Conservation (phyloP, 2,113 vertebrate genomes). For the Lonchura striata region DNA sequence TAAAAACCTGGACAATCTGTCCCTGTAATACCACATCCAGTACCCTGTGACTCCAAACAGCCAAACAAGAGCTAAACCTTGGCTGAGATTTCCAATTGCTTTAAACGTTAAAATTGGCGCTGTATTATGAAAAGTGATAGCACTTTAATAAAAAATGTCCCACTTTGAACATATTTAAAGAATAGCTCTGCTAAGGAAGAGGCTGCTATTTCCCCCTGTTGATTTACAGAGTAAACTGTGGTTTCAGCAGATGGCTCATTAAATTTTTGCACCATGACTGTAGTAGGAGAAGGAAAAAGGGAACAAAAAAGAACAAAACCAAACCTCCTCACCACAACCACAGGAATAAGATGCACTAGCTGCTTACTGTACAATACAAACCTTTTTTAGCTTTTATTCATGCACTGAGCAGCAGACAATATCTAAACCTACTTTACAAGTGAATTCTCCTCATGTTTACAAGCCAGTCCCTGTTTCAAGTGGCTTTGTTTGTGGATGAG, state of each 20-base stretch:
- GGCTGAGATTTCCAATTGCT: background rate
- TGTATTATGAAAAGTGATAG: background rate
- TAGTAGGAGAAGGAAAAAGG: background rate
- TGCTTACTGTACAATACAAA: background rate
- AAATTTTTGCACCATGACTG: slow-evolving; percentile 9
- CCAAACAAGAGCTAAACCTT: background rate
- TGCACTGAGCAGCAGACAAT: background rate
- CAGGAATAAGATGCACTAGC: background rate
- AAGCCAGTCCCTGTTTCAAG: background rate
- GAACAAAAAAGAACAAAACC: background rate
- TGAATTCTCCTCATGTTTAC: background rate
- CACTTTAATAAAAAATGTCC: background rate
- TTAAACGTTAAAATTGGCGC: background rate
- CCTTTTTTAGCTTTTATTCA: background rate
- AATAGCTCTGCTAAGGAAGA: background rate
- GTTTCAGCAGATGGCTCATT: slow-evolving; percentile 57
- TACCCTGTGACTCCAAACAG: background rate
- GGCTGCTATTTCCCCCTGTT: background rate
- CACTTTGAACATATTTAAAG: background rate
- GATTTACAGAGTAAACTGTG: background rate
- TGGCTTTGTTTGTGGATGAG: background rate
- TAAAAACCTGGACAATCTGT: background rate
- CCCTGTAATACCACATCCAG: background rate
- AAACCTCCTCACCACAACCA: background rate
- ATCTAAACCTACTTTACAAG: background rate